Evolutionary conservation across 2,113 vertebrate species (phyloP).

Genomic region (Ciconia maguari): DNA sequence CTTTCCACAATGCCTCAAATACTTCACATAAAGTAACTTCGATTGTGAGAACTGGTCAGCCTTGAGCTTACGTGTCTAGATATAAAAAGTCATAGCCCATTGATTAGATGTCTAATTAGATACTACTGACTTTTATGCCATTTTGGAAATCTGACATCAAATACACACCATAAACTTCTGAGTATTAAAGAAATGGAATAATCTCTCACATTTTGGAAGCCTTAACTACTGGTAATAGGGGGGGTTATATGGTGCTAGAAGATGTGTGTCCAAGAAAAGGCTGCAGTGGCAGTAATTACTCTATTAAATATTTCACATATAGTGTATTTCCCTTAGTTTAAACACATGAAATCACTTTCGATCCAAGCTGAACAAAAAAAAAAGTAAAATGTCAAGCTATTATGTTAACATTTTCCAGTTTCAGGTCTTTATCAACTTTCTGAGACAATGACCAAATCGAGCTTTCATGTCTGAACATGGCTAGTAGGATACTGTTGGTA

Average conservation of each 20-base stretch:
- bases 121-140: neutral
- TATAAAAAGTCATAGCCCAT: neutral
- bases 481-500: neutral
- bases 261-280: neutral
- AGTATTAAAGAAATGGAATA: neutral
- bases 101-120: neutral
- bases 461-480: conserved; percentile 26
- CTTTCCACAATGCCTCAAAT: neutral
- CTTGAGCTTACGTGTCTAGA: neutral
- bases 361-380: neutral
- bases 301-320: neutral
- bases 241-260: neutral
- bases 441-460: conserved; percentile 36
- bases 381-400: conserved; percentile 40
- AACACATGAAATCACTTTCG: neutral
- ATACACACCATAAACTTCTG: neutral
- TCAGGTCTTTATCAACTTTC: conserved; percentile 46
- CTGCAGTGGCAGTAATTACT: neutral
- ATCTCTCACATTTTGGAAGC: neutral
- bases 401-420: conserved; percentile 36
- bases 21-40: neutral
- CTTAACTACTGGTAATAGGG: neutral
- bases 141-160: neutral
- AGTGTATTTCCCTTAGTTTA: neutral
- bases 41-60: neutral